These are phyloP conservation scores for Eulemur rufifrons DNA, from an alignment of 2,113 vertebrate species.

Conservation along the genomic window DNA sequence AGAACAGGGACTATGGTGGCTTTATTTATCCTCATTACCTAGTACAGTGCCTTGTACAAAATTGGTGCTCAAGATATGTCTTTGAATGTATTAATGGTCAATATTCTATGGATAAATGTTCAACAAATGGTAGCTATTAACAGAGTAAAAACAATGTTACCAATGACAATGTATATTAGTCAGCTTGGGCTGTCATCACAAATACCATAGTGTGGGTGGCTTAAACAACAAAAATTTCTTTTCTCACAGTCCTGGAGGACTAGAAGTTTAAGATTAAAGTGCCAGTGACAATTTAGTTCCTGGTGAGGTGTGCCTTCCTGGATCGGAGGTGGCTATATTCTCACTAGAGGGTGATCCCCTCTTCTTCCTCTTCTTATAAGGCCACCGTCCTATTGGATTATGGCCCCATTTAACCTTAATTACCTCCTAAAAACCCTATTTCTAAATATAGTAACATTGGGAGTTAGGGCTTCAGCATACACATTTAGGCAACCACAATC, in stretches of 20 bases:
- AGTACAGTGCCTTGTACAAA: not conserved
- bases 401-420: not conserved
- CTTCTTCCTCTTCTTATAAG: not conserved
- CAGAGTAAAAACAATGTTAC: not conserved
- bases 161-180: not conserved
- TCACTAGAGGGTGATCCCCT: not conserved
- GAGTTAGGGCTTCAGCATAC: not conserved
- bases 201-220: not conserved
- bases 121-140: not conserved
- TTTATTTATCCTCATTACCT: not conserved
- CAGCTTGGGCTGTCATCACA: not conserved
- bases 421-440: not conserved
- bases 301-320: not conserved
- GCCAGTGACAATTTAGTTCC: not conserved
- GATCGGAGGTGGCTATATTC: not conserved
- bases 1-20: not conserved
- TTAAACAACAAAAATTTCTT: not conserved
- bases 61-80: not conserved
- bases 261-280: not conserved
- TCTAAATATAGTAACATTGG: not conserved
- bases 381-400: not conserved
- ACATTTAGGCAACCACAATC: not conserved
- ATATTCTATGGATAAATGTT: not conserved
- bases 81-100: not conserved
- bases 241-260: not conserved